Conservation (phyloP, 1,140 invertebrate genomes). For the Temnothorax curvispinosus region DNA sequence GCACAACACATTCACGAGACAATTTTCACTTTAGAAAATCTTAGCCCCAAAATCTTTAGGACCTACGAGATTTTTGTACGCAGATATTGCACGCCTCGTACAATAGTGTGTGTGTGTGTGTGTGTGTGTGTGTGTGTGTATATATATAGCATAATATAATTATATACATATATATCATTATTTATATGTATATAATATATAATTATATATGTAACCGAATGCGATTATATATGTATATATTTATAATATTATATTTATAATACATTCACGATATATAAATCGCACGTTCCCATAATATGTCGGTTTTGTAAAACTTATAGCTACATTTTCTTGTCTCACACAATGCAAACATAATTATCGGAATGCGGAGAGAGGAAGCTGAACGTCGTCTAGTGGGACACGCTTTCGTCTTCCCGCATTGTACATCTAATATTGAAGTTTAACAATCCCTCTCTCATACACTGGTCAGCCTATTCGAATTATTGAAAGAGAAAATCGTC, state of each 20-base stretch:
- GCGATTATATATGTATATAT: constrained; percentile 42
- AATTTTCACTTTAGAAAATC: constrained; percentile 70
- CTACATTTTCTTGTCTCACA: constrained; percentile 46
- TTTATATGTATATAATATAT: constrained; percentile 52
- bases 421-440: constrained; percentile 38
- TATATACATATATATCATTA: constrained; percentile 47
- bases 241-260: constrained; percentile 54
- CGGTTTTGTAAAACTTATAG: constrained; percentile 72
- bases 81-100: constrained; percentile 71
- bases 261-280: constrained; percentile 26
- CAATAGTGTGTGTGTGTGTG: constrained; percentile 32
- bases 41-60: constrained; percentile 62
- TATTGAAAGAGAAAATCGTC: constrained; percentile 52
- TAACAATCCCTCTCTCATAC: constrained; percentile 52
- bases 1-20: constrained; percentile 59
- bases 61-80: constrained; percentile 59
- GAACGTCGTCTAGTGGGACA: background rate
- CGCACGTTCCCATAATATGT: constrained; percentile 42
- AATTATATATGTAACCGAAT: constrained; percentile 27
- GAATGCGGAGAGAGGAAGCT: constrained; percentile 54
- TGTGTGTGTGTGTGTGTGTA: too few relatives aligned
- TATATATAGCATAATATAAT: constrained; percentile 52
- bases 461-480: constrained; percentile 55
- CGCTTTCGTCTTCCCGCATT: constrained; percentile 33
- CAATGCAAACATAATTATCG: constrained; percentile 62